A percentile compares a stretch with the other conserved stretches of the same genome.
Evolutionary conservation across 2,888 invertebrate species (phyloP).

Genomic region (Rotaria magnacalcarata): DNA sequence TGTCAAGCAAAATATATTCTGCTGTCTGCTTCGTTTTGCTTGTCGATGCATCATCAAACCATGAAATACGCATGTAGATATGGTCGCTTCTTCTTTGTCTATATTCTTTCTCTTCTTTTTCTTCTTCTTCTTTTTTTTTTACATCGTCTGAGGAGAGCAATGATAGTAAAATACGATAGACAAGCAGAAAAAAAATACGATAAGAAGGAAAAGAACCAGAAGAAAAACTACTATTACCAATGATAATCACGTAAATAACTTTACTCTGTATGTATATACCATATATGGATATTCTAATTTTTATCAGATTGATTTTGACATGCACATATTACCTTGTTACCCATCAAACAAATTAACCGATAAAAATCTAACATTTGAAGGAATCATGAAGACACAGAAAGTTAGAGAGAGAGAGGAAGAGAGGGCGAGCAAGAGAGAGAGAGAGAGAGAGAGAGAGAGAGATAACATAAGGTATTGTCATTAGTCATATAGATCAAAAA

Average conservation of each 20-base stretch:
- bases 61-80: slow-evolving; percentile 6
- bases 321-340: slow-evolving; percentile 19
- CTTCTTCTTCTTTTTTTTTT: neutral
- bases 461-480: slow-evolving; percentile 13
- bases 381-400: neutral
- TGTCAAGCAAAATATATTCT: neutral
- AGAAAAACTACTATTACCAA: neutral
- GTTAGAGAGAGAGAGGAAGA: neutral
- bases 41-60: slow-evolving; percentile 12
- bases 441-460: neutral
- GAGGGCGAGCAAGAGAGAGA: neutral
- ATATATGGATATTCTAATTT: neutral
- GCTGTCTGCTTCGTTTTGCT: neutral
- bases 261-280: neutral
- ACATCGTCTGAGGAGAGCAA: neutral
- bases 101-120: neutral
- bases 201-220: neutral
- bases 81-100: neutral
- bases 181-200: neutral
- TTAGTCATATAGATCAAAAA: slow-evolving; percentile 25
- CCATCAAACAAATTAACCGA: slow-evolving; percentile 1
- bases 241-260: neutral
- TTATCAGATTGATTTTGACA: neutral
- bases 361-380: slow-evolving; percentile 15
- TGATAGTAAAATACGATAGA: neutral